Evolutionary conservation across 2,113 vertebrate genomes (phyloP).

Genomic region (Stegastes partitus): DNA sequence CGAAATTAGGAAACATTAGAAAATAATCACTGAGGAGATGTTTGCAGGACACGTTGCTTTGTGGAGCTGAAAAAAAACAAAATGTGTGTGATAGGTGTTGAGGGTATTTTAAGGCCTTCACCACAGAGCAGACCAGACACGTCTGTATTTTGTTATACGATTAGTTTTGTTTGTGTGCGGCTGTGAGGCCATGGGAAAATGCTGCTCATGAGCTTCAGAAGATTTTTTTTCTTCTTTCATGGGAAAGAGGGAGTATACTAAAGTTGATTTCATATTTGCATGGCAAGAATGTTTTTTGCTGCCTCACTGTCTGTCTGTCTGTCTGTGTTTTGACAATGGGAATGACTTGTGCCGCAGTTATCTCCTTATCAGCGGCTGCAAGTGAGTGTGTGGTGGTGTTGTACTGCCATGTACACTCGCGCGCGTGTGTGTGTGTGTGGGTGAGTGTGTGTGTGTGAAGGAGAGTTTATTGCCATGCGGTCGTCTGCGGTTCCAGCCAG

Average conservation of each 20-base stretch:
- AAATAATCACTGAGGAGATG: slow-evolving; percentile 9
- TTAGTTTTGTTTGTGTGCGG: slow-evolving; percentile 47
- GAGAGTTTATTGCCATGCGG: slow-evolving; percentile 52
- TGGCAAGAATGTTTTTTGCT: slow-evolving; percentile 17
- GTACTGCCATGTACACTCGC: slow-evolving; percentile 33
- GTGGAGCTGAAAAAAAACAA: slow-evolving; percentile 25
- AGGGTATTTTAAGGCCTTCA: slow-evolving; percentile 36
- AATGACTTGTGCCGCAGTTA: slow-evolving; percentile 45
- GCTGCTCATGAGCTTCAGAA: slow-evolving; percentile 18
- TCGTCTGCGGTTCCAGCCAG: slow-evolving; percentile 75
- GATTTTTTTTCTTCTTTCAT: slow-evolving; percentile 1
- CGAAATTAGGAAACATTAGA: slow-evolving; percentile 16
- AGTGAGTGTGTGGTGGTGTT: slow-evolving; percentile 45
- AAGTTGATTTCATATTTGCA: slow-evolving; percentile 20
- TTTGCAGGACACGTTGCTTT: slow-evolving; percentile 16
- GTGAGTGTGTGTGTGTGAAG: slow-evolving; percentile 17
- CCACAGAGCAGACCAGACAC: slow-evolving; percentile 43
- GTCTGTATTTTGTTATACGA: slow-evolving; percentile 43
- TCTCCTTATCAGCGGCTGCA: slow-evolving; percentile 38
- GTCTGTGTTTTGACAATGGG: slow-evolving; percentile 60
- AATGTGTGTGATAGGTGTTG: slow-evolving; percentile 14
- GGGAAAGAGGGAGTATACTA: not conserved
- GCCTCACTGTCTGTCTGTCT: slow-evolving; percentile 42
- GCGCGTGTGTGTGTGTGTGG: slow-evolving; percentile 32
- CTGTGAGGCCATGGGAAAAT: slow-evolving; percentile 54